Base-by-base conservation (phyloP, 2,888 invertebrate species). In the Drosophila diplacantha region DNA sequence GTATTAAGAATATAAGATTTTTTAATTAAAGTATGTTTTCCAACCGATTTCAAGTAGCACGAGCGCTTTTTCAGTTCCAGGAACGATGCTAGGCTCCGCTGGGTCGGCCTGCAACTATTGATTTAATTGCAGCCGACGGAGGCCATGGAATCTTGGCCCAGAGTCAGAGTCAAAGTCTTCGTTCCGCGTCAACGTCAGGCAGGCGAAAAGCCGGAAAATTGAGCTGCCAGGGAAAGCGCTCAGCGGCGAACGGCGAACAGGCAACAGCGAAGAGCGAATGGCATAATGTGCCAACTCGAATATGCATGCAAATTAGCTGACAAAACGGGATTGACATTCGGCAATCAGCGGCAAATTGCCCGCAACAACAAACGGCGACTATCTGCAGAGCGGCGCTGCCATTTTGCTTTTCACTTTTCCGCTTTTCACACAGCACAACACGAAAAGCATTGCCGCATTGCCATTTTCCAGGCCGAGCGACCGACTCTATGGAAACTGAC, bases 251-350 rank as follows among this genome's bases (percentile, higher is more conserved):
- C 41, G 9, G 41, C n/a, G 14, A 22, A 41, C 12, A 20, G 38
- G 18, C 14, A 22, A 41, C 12, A 20, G 38, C 38, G 20, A 39
- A 39, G 9, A 22, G n/a, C 41, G 41, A 53, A 34, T 37, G 61
- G 51, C 54, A 62, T 64, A 62, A 61, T 49, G 46, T 34, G 46
- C 34, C 64, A 37, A 53, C 47, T 54, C 18, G 58, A 50, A 39
- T 68, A 61, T 65, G 52, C 61, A 82, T 81, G 76, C 69, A 76
- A 76, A 82, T 82, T 81, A 79, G 61, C 79, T 79, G 64, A 71
- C 79, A 71, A 81, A 72, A 70, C 65, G 43, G 54, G 66, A 64
- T 53, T 55, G 62, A 26, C 59, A 59, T 55, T 62, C 51, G 58
- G 49, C 63, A 66, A 65, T 61, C 64, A 78, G 58, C 69, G 47